Evolutionary conservation across 2,888 invertebrate genomes (phyloP), one percentile per base, ranked within the genome.

Genomic region (Rhimphoctona megacephalus): DNA sequence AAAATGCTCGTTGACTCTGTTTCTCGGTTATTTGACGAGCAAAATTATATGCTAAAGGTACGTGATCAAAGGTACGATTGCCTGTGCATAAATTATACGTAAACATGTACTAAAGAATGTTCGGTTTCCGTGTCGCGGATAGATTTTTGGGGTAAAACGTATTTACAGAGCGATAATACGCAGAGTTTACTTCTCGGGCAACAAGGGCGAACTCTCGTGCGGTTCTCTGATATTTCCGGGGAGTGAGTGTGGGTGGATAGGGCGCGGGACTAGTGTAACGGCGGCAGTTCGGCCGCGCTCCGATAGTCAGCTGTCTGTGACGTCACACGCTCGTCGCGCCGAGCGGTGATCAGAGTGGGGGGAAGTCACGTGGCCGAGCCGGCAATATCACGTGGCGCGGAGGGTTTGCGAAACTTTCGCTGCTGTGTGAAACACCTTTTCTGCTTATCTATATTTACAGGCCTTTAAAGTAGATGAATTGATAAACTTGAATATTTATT

Each of bases 301-400:
- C 49, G 43, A 85, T 73, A 92, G 93, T 93, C 93, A 93, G 93
- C 93, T 93, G 93, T 91, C 91, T 89, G 90, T 94, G 93, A 94
- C 93, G 93, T 94, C 93, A 93, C 87, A 81, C 84, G 81, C 89
- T 88, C 85, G 88, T 85, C 85, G 84, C 74, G 73, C 39, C 70
- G 66, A 25, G 66, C 8, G 46, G 36, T 81, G 73, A 49, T 43
- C 73, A 49, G 83, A 85, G 85, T 85, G 88, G 86, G 78, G 78
- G 78, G 39, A 78, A 85, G 82, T 93, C 93, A 93, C 93, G 93
- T 93, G 93, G 92, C 90, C 36, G 78, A 87, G 85, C 84, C 84
- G 85, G 89, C 73, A 81, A 80, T 89, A 92, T 93, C 93, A 93
- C 93, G 93, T 93, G 94, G 93, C 92, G 91, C 89, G 89, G 85